phyloP scores from a whole-genome alignment of 1,140 invertebrate species.

The Zaprionus davidi region DNA sequence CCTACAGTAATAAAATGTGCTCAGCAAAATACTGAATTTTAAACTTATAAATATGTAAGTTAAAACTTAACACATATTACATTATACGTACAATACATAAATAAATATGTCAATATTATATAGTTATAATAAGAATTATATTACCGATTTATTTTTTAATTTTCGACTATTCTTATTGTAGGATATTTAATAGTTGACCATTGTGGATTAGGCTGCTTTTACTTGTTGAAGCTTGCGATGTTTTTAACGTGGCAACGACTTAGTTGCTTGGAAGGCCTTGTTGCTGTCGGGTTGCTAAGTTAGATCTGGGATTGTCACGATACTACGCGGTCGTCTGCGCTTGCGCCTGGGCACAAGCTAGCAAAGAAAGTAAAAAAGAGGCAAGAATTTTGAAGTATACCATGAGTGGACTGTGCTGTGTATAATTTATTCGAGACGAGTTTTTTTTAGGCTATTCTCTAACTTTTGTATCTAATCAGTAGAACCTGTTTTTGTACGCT shows the following conservation, averaged over 20 bases:
- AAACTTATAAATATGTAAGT: background rate
- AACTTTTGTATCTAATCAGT: conserved; percentile 1
- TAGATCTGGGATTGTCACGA: background rate
- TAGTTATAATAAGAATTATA: background rate
- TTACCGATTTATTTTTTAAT: background rate
- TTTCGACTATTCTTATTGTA: background rate
- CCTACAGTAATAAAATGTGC: background rate
- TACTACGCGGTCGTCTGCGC: background rate
- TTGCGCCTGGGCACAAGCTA: conserved; percentile 24
- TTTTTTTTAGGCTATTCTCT: conserved; percentile 10
- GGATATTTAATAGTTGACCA: conserved; percentile 14
- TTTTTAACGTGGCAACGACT: conserved; percentile 46
- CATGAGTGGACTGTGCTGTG: conserved; percentile 18
- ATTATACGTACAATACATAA: too few species aligned
- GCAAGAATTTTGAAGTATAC: conserved; percentile 17
- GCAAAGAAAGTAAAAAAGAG: background rate
- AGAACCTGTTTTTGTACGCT: conserved; percentile 21
- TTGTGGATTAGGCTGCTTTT: background rate
- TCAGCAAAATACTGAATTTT: background rate
- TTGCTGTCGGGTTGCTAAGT: conserved; percentile 39
- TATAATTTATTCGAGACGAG: conserved; percentile 13
- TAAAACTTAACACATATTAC: too few species aligned
- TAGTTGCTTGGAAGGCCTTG: conserved; percentile 56
- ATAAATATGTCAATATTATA: background rate
- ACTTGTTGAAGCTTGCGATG: conserved; percentile 23